phyloP scores from a whole-genome alignment of 2,113 vertebrate genomes.

The Acinonyx jubatus region DNA sequence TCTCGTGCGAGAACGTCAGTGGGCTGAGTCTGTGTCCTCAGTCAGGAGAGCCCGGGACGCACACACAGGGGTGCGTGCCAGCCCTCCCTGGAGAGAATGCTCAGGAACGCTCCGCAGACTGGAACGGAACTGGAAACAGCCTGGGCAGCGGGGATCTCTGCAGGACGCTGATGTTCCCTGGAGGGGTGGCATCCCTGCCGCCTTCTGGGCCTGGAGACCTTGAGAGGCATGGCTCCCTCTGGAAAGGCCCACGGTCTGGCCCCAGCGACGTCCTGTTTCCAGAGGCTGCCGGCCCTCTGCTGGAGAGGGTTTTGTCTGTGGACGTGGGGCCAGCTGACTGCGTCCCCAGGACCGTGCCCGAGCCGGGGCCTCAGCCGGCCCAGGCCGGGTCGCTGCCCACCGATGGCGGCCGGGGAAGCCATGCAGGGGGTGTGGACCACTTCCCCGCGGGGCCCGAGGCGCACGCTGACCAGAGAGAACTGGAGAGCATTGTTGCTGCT shows the following conservation, averaged over 20 bases:
- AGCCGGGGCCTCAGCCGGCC: not conserved
- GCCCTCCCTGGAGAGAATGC: slow-evolving; percentile 54
- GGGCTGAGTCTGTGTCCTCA: slow-evolving; percentile 49
- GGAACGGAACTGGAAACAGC: accelerated
- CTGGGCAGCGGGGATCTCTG: not conserved
- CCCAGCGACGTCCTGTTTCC: slow-evolving; percentile 55
- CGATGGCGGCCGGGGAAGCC: not conserved
- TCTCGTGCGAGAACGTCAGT: not conserved
- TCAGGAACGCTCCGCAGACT: not conserved
- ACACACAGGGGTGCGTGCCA: not conserved
- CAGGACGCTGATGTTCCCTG: accelerated
- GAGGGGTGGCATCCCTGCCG: not conserved
- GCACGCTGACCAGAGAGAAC: not conserved
- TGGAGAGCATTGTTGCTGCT: slow-evolving; percentile 40
- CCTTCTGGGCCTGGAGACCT: accelerated
- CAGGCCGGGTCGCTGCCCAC: not conserved
- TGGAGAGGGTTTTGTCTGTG: slow-evolving; percentile 78
- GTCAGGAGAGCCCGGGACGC: accelerated
- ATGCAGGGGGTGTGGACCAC: not conserved
- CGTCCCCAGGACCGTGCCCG: not conserved
- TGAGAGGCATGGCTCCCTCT: not conserved
- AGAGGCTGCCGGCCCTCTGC: slow-evolving; percentile 75
- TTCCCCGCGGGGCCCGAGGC: slow-evolving; percentile 16
- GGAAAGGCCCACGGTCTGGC: slow-evolving; percentile 43
- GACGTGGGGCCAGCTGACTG: slow-evolving; percentile 23